A percentile compares a stretch with the other conserved stretches of the same genome.
phyloP scores from a whole-genome alignment of 2,113 vertebrate genomes.

The Arizona elegans region DNA sequence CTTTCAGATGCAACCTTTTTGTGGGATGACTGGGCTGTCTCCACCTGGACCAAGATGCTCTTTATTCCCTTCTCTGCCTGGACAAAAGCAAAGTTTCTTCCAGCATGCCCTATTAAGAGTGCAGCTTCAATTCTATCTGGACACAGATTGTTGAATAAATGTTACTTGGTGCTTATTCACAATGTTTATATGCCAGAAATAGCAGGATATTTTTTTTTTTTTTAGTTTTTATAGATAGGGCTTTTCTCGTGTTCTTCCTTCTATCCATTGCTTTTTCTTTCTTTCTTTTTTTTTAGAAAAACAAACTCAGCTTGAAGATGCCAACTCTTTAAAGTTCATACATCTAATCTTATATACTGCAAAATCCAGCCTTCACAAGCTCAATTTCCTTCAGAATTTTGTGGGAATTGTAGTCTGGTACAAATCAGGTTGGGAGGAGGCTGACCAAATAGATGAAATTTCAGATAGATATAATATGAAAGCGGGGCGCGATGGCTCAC shows the following conservation, averaged over 20 bases:
- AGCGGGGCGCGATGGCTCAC: not conserved
- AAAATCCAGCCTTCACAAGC: not conserved
- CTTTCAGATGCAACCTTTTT: not conserved
- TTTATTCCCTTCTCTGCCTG: not conserved
- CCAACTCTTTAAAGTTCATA: constrained; percentile 11
- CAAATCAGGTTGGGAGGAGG: not conserved
- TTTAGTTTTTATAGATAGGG: constrained; percentile 27
- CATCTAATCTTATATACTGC: not conserved
- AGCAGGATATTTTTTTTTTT: constrained; percentile 4
- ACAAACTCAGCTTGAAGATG: constrained; percentile 12
- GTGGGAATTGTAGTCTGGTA: not conserved
- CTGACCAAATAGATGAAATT: not conserved
- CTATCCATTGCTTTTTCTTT: not conserved
- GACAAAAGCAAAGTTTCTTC: constrained; percentile 16
- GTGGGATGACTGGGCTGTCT: constrained; percentile 25
- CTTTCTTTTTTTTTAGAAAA: not conserved
- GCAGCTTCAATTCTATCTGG: constrained; percentile 12
- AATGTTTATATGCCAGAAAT: constrained; percentile 24
- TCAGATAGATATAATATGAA: not conserved
- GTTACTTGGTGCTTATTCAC: not conserved
- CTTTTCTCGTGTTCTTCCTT: not conserved
- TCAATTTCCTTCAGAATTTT: not conserved
- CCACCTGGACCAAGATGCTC: constrained; percentile 44
- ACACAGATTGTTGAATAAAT: constrained; percentile 14
- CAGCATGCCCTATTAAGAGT: constrained; percentile 25